phyloP scores from a whole-genome alignment of 23 tunicate species.

The Oikopleura vanhoeffeni region DNA sequence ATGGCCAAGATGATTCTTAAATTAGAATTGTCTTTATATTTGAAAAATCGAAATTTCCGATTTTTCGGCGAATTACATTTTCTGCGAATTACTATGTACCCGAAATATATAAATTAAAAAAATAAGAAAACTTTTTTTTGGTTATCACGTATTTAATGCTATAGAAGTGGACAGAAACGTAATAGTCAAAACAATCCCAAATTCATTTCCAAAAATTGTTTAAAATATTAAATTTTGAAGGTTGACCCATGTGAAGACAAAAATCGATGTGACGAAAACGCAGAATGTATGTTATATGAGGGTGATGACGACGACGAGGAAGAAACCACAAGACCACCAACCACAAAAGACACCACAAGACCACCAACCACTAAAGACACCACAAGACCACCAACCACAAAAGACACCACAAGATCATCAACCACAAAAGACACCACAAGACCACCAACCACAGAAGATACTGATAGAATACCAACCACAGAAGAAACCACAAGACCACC shows the following conservation, averaged over 20 bases:
- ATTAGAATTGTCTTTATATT: no score
- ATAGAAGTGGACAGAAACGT: no score
- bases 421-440: not conserved
- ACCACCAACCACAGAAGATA: not conserved
- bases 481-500: not conserved
- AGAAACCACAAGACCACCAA: not conserved
- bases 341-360: not conserved
- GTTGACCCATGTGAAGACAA: not conserved
- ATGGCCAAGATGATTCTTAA: no score
- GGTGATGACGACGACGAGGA: not conserved
- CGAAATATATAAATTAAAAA: no score
- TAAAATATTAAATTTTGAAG: no score
- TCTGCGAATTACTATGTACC: no score
- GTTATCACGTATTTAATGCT: no score
- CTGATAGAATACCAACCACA: not conserved
- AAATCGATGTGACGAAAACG: not conserved
- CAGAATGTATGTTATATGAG: not conserved
- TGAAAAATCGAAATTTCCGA: no score
- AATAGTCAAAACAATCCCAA: no score
- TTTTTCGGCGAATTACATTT: no score
- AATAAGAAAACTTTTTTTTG: no score
- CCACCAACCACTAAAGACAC: not conserved
- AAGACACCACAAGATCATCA: not conserved
- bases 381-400: not conserved
- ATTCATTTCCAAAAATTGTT: no score